A percentile compares a stretch with the other conserved stretches of the same genome.
Evolutionary conservation across 2,888 invertebrate species (phyloP).

Genomic region (Epiblema foenella): DNA sequence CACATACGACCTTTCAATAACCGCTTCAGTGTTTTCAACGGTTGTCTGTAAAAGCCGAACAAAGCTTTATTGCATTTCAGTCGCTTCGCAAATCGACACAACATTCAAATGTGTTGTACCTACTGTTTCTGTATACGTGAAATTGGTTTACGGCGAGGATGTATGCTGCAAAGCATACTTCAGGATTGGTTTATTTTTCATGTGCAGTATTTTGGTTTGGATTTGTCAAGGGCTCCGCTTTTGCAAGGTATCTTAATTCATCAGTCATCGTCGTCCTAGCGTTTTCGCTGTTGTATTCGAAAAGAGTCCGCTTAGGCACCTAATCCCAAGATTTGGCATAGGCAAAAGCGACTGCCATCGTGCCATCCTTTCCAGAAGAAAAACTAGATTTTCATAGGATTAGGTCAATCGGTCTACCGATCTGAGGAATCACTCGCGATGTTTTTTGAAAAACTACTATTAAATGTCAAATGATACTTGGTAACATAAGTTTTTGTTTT

Average conservation of each 20-base stretch:
- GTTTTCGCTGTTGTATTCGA: too few relatives aligned
- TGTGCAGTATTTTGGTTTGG: background rate
- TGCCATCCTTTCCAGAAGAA: too few relatives aligned
- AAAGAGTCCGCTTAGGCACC: too few relatives aligned
- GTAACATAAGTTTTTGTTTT: too few relatives aligned
- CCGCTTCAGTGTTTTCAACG: background rate
- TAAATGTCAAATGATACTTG: too few relatives aligned
- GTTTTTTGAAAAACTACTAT: too few relatives aligned
- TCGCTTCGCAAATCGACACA: slow-evolving; percentile 22
- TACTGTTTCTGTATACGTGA: slow-evolving; percentile 12
- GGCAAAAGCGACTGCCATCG: too few relatives aligned
- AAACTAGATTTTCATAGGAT: too few relatives aligned
- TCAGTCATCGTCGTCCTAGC: too few relatives aligned
- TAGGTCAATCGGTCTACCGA: too few relatives aligned
- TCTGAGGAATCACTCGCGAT: too few relatives aligned
- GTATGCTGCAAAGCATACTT: slow-evolving; percentile 9
- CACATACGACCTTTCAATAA: background rate
- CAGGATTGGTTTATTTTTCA: background rate
- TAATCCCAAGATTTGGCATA: too few relatives aligned
- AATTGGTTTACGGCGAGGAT: slow-evolving; percentile 17
- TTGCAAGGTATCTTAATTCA: background rate
- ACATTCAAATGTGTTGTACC: slow-evolving; percentile 9
- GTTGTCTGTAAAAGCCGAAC: slow-evolving; percentile 27
- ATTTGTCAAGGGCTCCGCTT: background rate
- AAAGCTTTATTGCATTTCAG: slow-evolving; percentile 31